These are phyloP conservation scores for Oscheius sp. DNA, from an alignment of 2,888 invertebrate genomes.

Conservation along the genomic window DNA sequence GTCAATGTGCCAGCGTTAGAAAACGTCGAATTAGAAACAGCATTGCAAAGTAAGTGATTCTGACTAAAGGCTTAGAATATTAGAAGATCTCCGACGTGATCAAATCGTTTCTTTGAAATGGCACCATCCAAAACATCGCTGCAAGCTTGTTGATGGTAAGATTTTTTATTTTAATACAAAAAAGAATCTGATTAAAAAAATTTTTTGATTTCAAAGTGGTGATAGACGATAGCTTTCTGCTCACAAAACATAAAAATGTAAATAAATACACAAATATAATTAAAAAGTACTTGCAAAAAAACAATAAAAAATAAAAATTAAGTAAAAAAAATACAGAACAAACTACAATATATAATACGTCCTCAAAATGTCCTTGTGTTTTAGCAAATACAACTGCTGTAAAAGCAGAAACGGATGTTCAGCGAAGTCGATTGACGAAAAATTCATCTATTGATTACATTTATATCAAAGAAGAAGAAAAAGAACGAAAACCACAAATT, in stretches of 20 bases:
- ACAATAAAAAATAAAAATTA: not conserved
- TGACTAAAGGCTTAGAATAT: not conserved
- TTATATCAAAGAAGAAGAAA: constrained; percentile 3
- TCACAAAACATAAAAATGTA: no score
- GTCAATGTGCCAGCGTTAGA: constrained; percentile 77
- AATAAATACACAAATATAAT: no score
- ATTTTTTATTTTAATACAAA: not conserved
- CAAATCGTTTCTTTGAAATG: constrained; percentile 43
- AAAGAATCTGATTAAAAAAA: not conserved
- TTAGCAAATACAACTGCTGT: constrained; percentile 16
- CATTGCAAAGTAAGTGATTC: constrained; percentile 75
- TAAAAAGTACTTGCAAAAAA: no score
- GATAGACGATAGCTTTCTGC: not conserved
- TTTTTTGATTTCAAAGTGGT: not conserved
- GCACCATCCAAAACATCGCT: constrained; percentile 38
- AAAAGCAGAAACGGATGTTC: constrained; percentile 11
- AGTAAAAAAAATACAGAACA: not conserved
- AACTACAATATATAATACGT: no score
- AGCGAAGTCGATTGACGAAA: constrained; percentile 12
- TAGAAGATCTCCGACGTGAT: constrained; percentile 43
- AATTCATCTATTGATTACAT: not conserved
- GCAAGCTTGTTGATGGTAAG: constrained; percentile 5
- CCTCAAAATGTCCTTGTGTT: not conserved
- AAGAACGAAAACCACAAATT: constrained; percentile 71
- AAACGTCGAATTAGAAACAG: constrained; percentile 63